Conservation (phyloP, 2,113 vertebrate species). For the Xiphophorus hellerii region DNA sequence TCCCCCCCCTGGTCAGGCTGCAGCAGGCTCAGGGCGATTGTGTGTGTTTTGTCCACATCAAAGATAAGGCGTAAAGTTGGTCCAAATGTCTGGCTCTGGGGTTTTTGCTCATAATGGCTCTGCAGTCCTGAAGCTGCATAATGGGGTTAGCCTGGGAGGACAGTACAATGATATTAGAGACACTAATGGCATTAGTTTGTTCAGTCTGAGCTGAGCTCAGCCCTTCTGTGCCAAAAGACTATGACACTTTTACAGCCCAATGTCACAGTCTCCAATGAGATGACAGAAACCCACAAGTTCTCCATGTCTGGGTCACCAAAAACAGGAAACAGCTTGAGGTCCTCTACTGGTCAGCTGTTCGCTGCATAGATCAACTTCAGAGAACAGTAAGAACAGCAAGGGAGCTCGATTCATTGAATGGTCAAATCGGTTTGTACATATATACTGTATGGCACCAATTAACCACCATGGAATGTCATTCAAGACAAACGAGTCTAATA, state of each 20-base stretch:
- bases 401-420: background rate
- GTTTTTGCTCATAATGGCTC: slow-evolving; percentile 56
- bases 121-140: slow-evolving; percentile 57
- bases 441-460: background rate
- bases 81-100: slow-evolving; percentile 72
- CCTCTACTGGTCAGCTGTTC: slow-evolving; percentile 38
- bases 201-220: slow-evolving; percentile 64
- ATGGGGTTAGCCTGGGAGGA: slow-evolving; percentile 69
- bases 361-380: background rate
- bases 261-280: slow-evolving; percentile 3
- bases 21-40: slow-evolving; percentile 59
- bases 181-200: slow-evolving; percentile 75
- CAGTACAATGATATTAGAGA: slow-evolving; percentile 70
- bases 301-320: slow-evolving; percentile 20
- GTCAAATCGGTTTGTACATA: background rate
- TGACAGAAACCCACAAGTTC: slow-evolving; percentile 17
- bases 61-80: slow-evolving; percentile 76
- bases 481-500: background rate
- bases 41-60: slow-evolving; percentile 77
- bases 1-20: slow-evolving; percentile 38
- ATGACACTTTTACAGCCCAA: slow-evolving; percentile 37
- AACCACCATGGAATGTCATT: too few species aligned
- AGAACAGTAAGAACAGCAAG: background rate
- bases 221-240: slow-evolving; percentile 50
- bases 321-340: slow-evolving; percentile 68